Evolutionary conservation across 1,140 invertebrate species (phyloP).

Genomic region (Alviniconcha marisindica): DNA sequence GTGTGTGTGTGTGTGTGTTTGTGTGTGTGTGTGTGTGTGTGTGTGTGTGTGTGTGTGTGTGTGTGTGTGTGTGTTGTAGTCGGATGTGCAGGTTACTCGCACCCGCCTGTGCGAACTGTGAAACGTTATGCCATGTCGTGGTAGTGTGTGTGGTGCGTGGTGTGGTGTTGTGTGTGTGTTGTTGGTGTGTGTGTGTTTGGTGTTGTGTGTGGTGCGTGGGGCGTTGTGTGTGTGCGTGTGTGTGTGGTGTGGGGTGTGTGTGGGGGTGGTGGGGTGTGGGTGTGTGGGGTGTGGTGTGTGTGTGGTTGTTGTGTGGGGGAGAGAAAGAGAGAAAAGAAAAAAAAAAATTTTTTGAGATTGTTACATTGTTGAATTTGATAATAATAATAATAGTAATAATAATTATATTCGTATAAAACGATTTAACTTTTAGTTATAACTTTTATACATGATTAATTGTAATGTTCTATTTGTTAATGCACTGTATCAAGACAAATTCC

Average conservation of each 20-base stretch:
- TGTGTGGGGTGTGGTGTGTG: too few species aligned
- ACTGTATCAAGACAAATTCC: too few species aligned
- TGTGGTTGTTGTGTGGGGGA: too few species aligned
- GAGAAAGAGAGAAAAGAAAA: not conserved
- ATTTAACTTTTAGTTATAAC: too few species aligned
- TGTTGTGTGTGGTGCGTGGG: constrained; percentile 28
- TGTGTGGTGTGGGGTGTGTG: not conserved
- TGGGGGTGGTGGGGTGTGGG: not conserved
- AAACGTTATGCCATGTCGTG: too few species aligned
- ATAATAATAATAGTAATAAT: too few species aligned
- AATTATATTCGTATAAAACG: too few species aligned
- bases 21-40: constrained; percentile 32
- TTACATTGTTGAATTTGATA: too few species aligned
- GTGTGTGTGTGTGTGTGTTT: constrained; percentile 12
- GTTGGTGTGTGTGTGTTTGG: constrained; percentile 26
- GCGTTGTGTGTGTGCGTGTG: constrained; percentile 6
- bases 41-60: constrained; percentile 32
- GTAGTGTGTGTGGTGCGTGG: not conserved
- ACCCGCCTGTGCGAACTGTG: too few species aligned
- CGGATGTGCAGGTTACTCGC: too few species aligned
- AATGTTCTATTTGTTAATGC: too few species aligned
- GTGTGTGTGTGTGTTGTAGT: constrained; percentile 21
- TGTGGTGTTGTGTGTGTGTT: not conserved
- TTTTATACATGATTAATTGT: too few species aligned
- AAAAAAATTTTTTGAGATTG: not conserved